Base-by-base conservation (phyloP, 2,113 vertebrate genomes). In the Indri indri region DNA sequence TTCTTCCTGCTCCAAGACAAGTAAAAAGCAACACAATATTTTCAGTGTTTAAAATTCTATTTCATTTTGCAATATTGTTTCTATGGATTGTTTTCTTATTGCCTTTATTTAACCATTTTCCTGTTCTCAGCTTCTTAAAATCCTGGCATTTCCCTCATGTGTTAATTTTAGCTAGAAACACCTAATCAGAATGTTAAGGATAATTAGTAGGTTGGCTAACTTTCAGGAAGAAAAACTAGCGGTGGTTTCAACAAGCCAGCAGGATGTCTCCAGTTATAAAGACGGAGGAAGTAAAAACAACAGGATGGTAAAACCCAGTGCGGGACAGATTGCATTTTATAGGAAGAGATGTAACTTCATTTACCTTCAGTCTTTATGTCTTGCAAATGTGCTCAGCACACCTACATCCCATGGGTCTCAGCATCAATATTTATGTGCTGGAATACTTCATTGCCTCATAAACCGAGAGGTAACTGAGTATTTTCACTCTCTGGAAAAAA, bases 381-480 rank as follows among this genome's bases (percentile, higher is more conserved):
- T 83, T 94, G 96, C 95, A 98, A 98, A 90, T 98, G 95, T 98
- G 97, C 66, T 96, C 97, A 98, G 88, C 95, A 98, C 85, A 97
- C 93, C 80, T 90, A 59, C 37, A 91, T 98, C 98, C 97, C 98
- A 74, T 96, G 97, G 95, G 98, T 95, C 97, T 93, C 96, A 91
- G 88, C 65, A 14, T 93, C 98, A 97, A 97, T 98, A 98, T 98
- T 98, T 98, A 98, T 98, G 97, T 98, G 87, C 91, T 96, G 74
- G 94, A 98, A 85, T 95, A 97, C 91, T 98, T 98, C 98, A 98
- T 86, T 97, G 95, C 96, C 94, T 98, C 98, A 97, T 99, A 99
- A 99, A 98, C 96, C 91, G 98, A 98, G 98, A 97, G 40, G 93
- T 92, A 98, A 98, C 93, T 89, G 95, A 98, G 86, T 96, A 98